Base-by-base conservation (phyloP, 2,888 invertebrate species). In the Drosophila longiperda region DNA sequence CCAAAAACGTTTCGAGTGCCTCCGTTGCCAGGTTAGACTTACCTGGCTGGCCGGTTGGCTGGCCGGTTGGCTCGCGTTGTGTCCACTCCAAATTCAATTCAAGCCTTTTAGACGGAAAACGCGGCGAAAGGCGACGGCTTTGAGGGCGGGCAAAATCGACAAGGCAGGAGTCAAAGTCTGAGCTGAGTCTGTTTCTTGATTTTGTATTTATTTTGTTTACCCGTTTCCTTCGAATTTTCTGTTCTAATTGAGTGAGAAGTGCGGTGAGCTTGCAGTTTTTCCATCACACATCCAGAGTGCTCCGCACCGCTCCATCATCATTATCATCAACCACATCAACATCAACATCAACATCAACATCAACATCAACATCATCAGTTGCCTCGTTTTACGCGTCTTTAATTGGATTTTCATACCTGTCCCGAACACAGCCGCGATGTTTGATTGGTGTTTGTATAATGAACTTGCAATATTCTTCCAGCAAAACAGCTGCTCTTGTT, bases 381-480 rank as follows among this genome's bases (percentile, higher is more conserved):
- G 75, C 79, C 69, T 62, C 68, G 71, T 69, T 83, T 87, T 62
- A 76, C 68, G 81, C 73, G 85, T 80, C 78, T 82, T 90, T 90
- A 87, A 90, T 87, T 87, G 90, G 90, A 88, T 88, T 90, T 90
- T 88, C 87, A 87, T 90, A 90, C 80, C 83, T 75, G 72, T 74
- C 75, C 75, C 78, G 52, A 54, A 40, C 49, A 50, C 2, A 66
- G 53, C 60, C 71, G 73, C 72, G 62, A 73, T 76, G 71, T 90
- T 87, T 90, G 87, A 83, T 90, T 90, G 80, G 73, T 90, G 86
- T 89, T 89, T 90, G 81, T 88, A 84, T 89, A 90, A 88, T 88
- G 87, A 88, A 78, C 84, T 90, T 87, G 90, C 90, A 90, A 80
- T 90, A 88, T 89, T 90, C 82, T 66, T 23, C 34, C 52, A 60